phyloP scores from a whole-genome alignment of 2,113 vertebrate species.

The Cryptomyrus ogoouensis region DNA sequence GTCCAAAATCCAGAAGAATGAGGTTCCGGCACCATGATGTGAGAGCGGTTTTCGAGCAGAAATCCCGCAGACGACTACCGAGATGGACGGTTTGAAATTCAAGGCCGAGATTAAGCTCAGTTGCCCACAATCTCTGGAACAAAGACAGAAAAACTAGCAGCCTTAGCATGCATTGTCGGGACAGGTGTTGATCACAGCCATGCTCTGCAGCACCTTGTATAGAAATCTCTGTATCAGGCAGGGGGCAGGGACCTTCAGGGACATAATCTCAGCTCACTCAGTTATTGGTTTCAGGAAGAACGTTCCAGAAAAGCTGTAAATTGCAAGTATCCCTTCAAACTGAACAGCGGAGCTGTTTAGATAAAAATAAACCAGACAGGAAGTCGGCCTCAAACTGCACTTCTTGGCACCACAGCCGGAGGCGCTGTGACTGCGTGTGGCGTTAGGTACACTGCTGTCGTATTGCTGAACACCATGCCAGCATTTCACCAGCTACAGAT shows the following conservation, averaged over 20 bases:
- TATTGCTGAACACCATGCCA: neutral
- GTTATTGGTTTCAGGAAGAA: neutral
- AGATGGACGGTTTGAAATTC: neutral
- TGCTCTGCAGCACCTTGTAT: neutral
- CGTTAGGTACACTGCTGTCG: neutral
- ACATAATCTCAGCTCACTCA: neutral
- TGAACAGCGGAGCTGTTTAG: neutral
- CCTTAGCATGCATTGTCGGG: neutral
- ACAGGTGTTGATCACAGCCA: neutral
- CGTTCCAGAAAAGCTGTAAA: neutral
- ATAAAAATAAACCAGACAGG: neutral
- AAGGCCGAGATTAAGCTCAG: neutral
- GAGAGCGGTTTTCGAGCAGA: neutral
- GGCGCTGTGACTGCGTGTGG: neutral
- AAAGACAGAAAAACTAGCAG: neutral
- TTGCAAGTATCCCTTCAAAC: neutral
- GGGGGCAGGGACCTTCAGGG: neutral
- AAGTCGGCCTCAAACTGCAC: neutral
- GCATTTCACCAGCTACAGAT: neutral
- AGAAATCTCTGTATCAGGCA: neutral
- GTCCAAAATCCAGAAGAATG: neutral
- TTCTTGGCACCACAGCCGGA: neutral
- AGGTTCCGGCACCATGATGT: neutral
- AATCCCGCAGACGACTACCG: neutral
- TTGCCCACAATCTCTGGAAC: neutral